Evolutionary conservation across 1,140 invertebrate species (phyloP).

Genomic region (Cydia pomonella): DNA sequence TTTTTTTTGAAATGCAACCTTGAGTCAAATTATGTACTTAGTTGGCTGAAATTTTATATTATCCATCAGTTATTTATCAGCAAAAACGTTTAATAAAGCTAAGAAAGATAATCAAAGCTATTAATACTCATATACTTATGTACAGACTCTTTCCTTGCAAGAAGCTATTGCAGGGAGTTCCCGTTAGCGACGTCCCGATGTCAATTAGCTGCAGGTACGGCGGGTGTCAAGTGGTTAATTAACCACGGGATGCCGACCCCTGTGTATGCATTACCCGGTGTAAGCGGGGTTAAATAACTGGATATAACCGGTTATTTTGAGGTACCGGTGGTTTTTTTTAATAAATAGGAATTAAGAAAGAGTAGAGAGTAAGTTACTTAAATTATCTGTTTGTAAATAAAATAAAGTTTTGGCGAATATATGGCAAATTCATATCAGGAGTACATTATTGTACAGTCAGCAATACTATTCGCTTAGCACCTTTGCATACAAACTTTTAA

Average conservation of each 20-base stretch:
- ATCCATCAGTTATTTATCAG: too few species aligned
- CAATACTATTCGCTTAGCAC: too few species aligned
- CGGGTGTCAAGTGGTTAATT: conserved; percentile 11
- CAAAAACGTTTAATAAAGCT: too few species aligned
- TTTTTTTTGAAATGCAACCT: too few species aligned
- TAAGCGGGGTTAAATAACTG: neutral
- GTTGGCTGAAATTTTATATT: too few species aligned
- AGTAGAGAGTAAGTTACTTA: neutral
- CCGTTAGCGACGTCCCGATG: neutral
- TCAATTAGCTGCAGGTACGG: conserved; percentile 16
- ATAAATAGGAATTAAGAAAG: neutral
- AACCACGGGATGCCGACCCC: neutral
- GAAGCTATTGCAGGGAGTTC: neutral
- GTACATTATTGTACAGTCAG: too few species aligned
- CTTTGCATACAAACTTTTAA: too few species aligned
- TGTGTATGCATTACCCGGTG: neutral
- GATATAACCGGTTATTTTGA: neutral
- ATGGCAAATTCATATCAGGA: too few species aligned
- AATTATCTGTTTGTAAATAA: neutral
- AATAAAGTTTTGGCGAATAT: too few species aligned
- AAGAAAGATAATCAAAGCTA: too few species aligned
- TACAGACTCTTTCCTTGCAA: neutral
- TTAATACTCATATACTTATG: too few species aligned
- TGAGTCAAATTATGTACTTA: too few species aligned
- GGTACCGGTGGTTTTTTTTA: neutral